Evolutionary conservation across 2,888 invertebrate species (phyloP), one percentile per base, ranked within the genome.

Genomic region (Cacoxenus indagator): DNA sequence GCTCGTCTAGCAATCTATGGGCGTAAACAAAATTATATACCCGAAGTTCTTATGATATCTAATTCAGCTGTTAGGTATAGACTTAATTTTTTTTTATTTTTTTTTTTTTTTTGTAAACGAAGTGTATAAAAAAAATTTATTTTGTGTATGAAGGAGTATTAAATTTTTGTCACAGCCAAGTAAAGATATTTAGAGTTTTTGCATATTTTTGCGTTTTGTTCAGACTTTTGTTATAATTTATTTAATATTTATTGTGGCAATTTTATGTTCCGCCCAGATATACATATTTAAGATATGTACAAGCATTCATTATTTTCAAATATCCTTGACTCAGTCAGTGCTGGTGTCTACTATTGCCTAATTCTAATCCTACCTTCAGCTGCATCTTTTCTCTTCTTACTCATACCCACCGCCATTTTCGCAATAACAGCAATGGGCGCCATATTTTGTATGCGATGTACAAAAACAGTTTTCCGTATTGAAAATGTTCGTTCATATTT

Each of bases 251-350:
- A 62, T 62, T 62, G 26, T 45, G 43, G 22, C 45, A 45, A 45
- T 45, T 24, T 45, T 62, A 24, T 26, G 4, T n/a, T 61, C n/a
- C 24, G 29, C 31, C 2, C 31, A 14, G 8, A 5, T 37, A 5
- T 11, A 14, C 14, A 51, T 62, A 14, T 43, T 26, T 45, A 62
- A 62, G 45, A 24, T 24, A 62, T 62, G 22, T 62, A 45, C 61
- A 43, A 62, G 45, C 61, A 62, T 62, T 62, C 45, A 62, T 62
- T 45, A 45, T 62, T 45, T 62, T 62, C 26, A 27, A 57, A 57
- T 57, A 57, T 29, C 4, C 29, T n/a, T 37, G 14, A 11, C 9
- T 37, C 37, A 11, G 37, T 37, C 14, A 2, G 37, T n/a, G n/a
- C n/a, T n/a, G n/a, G n/a, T n/a, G n/a, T n/a, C n/a, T n/a, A n/a